Evolutionary conservation across 53 echinoderm and acorn worm species (phyloP).

Genomic region (Hippasteria phrygiana): DNA sequence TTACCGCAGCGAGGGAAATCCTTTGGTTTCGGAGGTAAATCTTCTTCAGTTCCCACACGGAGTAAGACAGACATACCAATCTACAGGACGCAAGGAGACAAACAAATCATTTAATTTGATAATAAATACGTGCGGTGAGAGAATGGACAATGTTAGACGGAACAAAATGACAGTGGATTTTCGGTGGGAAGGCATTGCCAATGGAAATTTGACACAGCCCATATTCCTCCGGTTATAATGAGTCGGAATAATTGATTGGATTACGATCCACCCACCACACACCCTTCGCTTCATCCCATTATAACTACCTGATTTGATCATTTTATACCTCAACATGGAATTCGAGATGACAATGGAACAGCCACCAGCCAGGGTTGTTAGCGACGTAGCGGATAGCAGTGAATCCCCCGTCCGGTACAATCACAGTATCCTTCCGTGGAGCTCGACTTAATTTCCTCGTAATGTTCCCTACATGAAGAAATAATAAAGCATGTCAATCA

Average conservation of each 20-base stretch:
- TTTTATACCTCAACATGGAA: constrained; percentile 67
- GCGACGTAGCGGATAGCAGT: constrained; percentile 62
- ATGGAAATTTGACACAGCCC: background rate
- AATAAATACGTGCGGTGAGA: background rate
- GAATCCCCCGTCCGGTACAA: constrained; percentile 71
- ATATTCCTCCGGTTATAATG: background rate
- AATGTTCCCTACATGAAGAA: constrained; percentile 56
- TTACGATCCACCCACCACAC: background rate
- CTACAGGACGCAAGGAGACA: background rate
- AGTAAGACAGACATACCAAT: constrained; percentile 71
- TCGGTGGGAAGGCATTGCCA: background rate
- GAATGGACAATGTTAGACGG: background rate
- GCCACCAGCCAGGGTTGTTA: constrained; percentile 76
- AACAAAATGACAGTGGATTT: background rate
- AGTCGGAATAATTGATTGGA: background rate
- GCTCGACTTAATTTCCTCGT: constrained; percentile 57
- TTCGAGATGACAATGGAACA: constrained; percentile 76
- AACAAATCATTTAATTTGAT: background rate
- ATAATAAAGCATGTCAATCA: background rate
- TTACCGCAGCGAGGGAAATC: constrained; percentile 73
- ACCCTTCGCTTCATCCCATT: background rate
- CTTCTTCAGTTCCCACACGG: constrained; percentile 65
- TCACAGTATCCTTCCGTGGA: constrained; percentile 71
- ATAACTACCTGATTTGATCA: background rate
- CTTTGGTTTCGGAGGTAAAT: constrained; percentile 63